Base-by-base conservation (phyloP, 2,797 vertebrate species). In the Protosalanx chinensis region DNA sequence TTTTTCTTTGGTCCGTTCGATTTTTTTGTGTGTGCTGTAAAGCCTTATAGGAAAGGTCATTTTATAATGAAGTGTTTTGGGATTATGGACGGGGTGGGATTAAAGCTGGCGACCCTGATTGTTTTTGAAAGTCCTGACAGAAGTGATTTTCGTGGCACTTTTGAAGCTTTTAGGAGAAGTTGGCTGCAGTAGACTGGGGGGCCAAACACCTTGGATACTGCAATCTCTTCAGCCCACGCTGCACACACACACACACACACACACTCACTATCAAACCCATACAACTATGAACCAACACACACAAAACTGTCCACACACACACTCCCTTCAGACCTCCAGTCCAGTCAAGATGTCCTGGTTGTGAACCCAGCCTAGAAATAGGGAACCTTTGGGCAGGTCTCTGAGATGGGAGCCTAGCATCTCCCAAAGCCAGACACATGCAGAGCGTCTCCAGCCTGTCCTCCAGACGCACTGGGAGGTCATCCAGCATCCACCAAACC, bases 1-100 rank as follows among this genome's bases (percentile, higher is more conserved):
- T 76, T 72, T 68, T 64, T 76, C 61, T 79, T 68, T 71, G 78
- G 66, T 53, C 18, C 1, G 71, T 81, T 84, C 73, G 46, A 68
- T 70, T 37, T n/a, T 68, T 70, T 65, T 37, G 23, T 37, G 51
- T 49, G 49, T 37, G 18, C 32, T 46, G 51, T 41, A 71, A 81
- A 77, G 79, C 76, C 70, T 61, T 8, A 12, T 75, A 78, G 58
- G 81, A 85, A 83, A 85, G 76, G 82, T 87, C 77, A 75, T 16
- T 76, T 67, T 78, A 82, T 81, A 87, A 85, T 81, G 80, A 85
- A 77, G 60, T 49, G 81, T 71, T n/a, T 53, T 51, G 72, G 77
- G 87, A 86, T 87, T 85, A 85, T 32, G 71, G 67, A 73, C 64
- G 72, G 23, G 0, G 1, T 64, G 73, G 78, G 76, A 82, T 79